Conservation (phyloP, 2,797 vertebrate genomes). For the Pristis pectinata region DNA sequence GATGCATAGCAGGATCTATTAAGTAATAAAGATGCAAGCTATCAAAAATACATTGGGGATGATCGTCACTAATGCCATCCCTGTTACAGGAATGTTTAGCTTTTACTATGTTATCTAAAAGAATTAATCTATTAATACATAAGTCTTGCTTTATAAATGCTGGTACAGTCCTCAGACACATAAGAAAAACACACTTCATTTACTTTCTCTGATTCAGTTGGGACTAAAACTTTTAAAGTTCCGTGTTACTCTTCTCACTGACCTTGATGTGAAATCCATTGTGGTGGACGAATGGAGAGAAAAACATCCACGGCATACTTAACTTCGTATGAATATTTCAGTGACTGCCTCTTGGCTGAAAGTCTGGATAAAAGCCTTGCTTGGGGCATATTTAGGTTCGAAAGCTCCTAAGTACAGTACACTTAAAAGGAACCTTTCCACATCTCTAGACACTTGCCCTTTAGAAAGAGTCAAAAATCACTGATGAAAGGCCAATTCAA, state of each 20-base stretch:
- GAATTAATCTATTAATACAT: background rate
- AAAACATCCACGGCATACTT: conserved; percentile 76
- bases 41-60: background rate
- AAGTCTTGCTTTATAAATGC: background rate
- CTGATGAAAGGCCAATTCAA: conserved; percentile 35
- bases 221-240: conserved; percentile 29
- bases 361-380: conserved; percentile 73
- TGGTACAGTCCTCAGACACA: background rate
- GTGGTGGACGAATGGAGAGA: conserved; percentile 63
- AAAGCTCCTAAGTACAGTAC: conserved; percentile 54
- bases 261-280: conserved; percentile 37
- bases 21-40: background rate
- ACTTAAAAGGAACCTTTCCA: conserved; percentile 32
- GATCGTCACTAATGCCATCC: background rate
- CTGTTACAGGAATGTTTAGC: background rate
- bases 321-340: conserved; percentile 84
- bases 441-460: conserved; percentile 36
- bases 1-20: conserved; percentile 47
- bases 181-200: conserved; percentile 6
- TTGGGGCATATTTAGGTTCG: conserved; percentile 63
- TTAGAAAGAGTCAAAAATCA: conserved; percentile 29
- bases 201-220: background rate
- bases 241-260: conserved; percentile 21
- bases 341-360: conserved; percentile 83
- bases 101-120: background rate